Evolutionary conservation across 2,888 invertebrate genomes (phyloP), one percentile per base, ranked within the genome.

Genomic region (Lapara coniferarum): DNA sequence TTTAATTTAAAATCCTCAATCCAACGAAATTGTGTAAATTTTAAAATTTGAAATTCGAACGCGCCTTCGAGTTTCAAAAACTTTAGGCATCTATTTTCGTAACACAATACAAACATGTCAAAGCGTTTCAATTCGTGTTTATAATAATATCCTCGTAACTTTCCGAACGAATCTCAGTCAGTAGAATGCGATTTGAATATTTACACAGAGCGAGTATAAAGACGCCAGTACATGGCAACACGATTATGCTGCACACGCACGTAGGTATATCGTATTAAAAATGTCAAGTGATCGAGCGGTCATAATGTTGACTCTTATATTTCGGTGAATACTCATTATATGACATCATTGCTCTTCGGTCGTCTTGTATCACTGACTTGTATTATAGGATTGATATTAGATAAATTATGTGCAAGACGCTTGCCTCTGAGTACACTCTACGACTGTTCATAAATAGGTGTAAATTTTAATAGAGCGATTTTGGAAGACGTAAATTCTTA

Each of bases 61-160:
- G 37, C 37, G 19, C 55, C 55, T 19, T 55, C 4, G 55, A 19
- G 19, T 19, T 55, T 55, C 3, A 55, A 55, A 19, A 19, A 3
- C 12, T 25, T 55, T 19, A 55, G 16, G 55, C 10, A 55, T 55
- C 8, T 53, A 10, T 19, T 55, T 55, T 19, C 19, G 55, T 55
- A 10, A 71, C 67, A 72, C 67, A 70, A 69, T 57, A 63, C 16
- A 44, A 44, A 63, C 63, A 49, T 49, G 46, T 19, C 63, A 49
- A 63, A 49, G 49, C 63, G 46, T 49, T 63, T 63, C 12, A 13
- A 46, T 59, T 19, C 14, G 19, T 63, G 46, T 63, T 63, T 63
- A 63, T 63, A 12, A 63, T 63, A 49, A 63, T 63, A 63, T 63
- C 63, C 19, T 63, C 46, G 49, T 49, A 63, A 16, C 46, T 63